Evolutionary conservation across 2,888 invertebrate genomes (phyloP).

Genomic region (Chrysomela aeneicollis): DNA sequence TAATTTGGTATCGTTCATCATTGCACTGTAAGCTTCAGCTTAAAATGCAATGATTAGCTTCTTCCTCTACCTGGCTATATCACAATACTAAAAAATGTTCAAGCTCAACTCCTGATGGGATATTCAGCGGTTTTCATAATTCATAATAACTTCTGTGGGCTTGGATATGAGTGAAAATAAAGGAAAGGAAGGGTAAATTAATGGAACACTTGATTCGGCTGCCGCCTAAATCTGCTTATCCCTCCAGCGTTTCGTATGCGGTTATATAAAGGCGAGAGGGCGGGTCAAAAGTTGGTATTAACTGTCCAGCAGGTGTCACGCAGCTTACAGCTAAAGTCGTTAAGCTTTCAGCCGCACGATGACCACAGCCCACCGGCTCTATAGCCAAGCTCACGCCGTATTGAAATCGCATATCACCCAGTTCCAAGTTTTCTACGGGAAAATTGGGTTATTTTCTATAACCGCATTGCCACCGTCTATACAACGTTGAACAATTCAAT

Average conservation of each 20-base stretch:
- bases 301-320: slow-evolving; percentile 15
- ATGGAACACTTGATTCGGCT: not conserved
- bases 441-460: not conserved
- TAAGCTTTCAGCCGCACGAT: slow-evolving; percentile 7
- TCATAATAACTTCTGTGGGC: too few relatives aligned
- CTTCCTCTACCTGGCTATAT: too few relatives aligned
- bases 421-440: not conserved
- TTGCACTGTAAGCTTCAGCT: too few relatives aligned
- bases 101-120: too few relatives aligned
- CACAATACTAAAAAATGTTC: too few relatives aligned
- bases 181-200: too few relatives aligned
- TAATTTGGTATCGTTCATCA: too few relatives aligned
- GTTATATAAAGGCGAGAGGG: not conserved
- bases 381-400: not conserved
- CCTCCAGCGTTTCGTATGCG: not conserved
- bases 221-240: not conserved
- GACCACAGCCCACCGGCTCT: not conserved
- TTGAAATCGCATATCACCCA: not conserved
- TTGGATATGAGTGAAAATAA: too few relatives aligned
- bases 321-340: slow-evolving; percentile 6
- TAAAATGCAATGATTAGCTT: too few relatives aligned
- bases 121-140: too few relatives aligned
- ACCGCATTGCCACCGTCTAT: too few relatives aligned
- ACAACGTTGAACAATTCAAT: too few relatives aligned
- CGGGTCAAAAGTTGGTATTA: slow-evolving; percentile 6